Evolutionary conservation across 1,140 invertebrate genomes (phyloP), one percentile per base, ranked within the genome.

Genomic region (Diorhabda elongata): DNA sequence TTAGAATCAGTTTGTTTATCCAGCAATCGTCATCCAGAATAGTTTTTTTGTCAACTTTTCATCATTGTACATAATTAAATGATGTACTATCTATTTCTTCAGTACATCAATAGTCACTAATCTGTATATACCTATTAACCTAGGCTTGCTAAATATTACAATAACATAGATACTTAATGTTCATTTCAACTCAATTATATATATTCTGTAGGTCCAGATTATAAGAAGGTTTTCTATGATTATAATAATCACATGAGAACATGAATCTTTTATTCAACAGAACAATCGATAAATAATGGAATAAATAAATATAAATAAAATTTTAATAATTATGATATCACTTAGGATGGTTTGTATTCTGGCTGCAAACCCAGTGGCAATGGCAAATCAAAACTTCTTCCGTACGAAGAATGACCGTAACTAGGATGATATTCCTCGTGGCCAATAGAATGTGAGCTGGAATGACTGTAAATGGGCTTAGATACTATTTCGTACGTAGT

Each of bases 401-500:
- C 84, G 73, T 86, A 86, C 41, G 75, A 79, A 81, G 72, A 7
- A 87, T 90, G 79, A 85, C 86, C 6, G 86, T 85, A 71, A 85
- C 87, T 26, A 77, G 84, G 65, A 86, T 84, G 69, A 81, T 83
- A 66, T 8, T 84, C 83, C 64, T 92, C 88, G 77, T 91, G 84
- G 5, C 83, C 86, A 0, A 88, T 86, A 5, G 91, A 92, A 69
- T 92, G 91, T 1, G 87, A 87, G 71, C 92, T 90, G 0, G 87
- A 85, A 58, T 88, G 88, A 0, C 86, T 86, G 78, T 92, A 91
- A 0, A 93, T 85, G 0, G 92, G 92, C 73, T 93, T 93, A 63
- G 90, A 88, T 41, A 94, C 89, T 59, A 93, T 92, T 80, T 93
- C 92, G 76, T 94, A 94, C 0, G 91, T 92, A 1, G 91, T 92